These are phyloP conservation scores for Aeoliscus strigatus DNA, from an alignment of 2,797 vertebrate genomes.

Conservation along the genomic window DNA sequence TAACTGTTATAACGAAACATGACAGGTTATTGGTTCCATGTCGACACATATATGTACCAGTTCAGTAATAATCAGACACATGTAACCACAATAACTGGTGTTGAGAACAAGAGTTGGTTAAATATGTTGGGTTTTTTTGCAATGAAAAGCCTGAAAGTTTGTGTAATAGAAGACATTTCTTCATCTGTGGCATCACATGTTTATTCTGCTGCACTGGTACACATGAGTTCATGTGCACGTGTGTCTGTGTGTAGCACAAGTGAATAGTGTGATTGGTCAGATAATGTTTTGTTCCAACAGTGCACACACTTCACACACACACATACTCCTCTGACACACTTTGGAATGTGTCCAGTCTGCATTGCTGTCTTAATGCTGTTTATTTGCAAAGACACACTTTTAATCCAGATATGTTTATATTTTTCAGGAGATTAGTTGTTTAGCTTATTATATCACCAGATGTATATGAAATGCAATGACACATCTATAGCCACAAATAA, in stretches of 20 bases:
- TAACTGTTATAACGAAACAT: no score
- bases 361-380: slow-evolving; percentile 16
- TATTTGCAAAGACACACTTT: slow-evolving; percentile 17
- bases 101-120: background rate
- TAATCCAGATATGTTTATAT: slow-evolving; percentile 35
- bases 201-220: slow-evolving; percentile 4
- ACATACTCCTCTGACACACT: slow-evolving; percentile 6
- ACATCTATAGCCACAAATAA: slow-evolving; percentile 52
- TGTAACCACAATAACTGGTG: background rate
- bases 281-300: no score
- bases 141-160: slow-evolving; percentile 4
- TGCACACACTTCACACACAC: background rate
- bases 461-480: slow-evolving; percentile 31
- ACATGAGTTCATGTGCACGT: slow-evolving; percentile 15
- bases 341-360: background rate
- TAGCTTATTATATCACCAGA: slow-evolving; percentile 27
- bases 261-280: slow-evolving; percentile 3
- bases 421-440: slow-evolving; percentile 26
- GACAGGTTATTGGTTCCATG: no score
- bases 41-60: no score
- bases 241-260: slow-evolving; percentile 7
- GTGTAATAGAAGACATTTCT: slow-evolving; percentile 3
- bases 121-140: no score
- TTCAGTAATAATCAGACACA: no score
- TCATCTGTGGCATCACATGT: no score